phyloP scores from a whole-genome alignment of 2,888 invertebrate genomes.

The Acrobasis suavella region DNA sequence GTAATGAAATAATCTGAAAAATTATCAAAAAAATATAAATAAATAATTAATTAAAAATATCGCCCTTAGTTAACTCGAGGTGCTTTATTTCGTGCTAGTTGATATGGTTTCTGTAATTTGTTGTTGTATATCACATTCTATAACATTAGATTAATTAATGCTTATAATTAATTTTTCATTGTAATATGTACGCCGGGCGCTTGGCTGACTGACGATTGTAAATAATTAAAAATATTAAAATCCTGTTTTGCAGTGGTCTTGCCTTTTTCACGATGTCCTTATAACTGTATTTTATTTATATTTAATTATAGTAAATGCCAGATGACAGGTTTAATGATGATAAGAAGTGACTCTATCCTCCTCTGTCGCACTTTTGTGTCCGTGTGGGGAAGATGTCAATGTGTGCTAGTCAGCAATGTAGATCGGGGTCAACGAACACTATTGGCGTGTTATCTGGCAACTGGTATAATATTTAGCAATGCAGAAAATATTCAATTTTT shows the following conservation, averaged over 20 bases:
- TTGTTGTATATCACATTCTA: slow-evolving; percentile 61
- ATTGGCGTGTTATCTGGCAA: background rate
- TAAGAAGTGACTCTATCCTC: no score
- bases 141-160: slow-evolving; percentile 56
- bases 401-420: background rate
- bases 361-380: no score
- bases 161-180: slow-evolving; percentile 50
- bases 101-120: slow-evolving; percentile 41
- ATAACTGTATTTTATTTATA: slow-evolving; percentile 12
- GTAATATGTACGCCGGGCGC: slow-evolving; percentile 3
- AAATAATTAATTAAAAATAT: slow-evolving; percentile 35
- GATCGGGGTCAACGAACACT: background rate
- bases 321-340: background rate
- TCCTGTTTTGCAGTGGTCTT: slow-evolving; percentile 10
- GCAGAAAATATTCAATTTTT: background rate
- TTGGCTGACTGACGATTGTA: slow-evolving; percentile 7
- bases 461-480: background rate
- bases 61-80: slow-evolving; percentile 48
- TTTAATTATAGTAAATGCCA: slow-evolving; percentile 1
- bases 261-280: background rate
- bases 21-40: slow-evolving; percentile 58
- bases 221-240: slow-evolving; percentile 7
- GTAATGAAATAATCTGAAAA: slow-evolving; percentile 66
- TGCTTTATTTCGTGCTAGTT: slow-evolving; percentile 57
- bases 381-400: background rate